Evolutionary conservation across 1,140 invertebrate genomes (phyloP), one percentile per base, ranked within the genome.

Genomic region (Zaprionus africanus): DNA sequence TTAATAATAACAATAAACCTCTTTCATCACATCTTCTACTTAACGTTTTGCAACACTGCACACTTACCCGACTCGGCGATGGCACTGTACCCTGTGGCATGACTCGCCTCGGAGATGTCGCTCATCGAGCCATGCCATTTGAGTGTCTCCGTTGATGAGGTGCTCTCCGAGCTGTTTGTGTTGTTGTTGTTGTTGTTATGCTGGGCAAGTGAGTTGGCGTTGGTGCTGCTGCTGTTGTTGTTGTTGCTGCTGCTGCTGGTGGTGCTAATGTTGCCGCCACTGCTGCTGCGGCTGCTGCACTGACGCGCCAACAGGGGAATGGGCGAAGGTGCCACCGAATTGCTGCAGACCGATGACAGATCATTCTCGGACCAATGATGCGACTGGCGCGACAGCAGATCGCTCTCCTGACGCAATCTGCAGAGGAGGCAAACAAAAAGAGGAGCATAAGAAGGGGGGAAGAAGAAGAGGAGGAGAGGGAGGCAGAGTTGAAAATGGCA

Each of bases 111-210:
- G 71, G 96, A 96, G 11, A 97, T 94, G 83, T 96, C 96, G 82
- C 96, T 96, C 93, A 96, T 95, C 6, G 96, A 96, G 26, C 96
- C 96, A 79, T 96, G 95, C 96, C 96, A 97, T 93, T 97, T 97
- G 1, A 97, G 93, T 7, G 96, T 97, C 84, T 97, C 97, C 78
- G 96, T 96, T 36, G 96, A 96, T 49, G 96, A 96, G 46, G 95
- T 96, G 90, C 95, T 95, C 34, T 95, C 95, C 28, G 95, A 95
- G 61, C 95, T 95, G 72, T 92, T 92, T 68, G 87, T 66, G 91
- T 94, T 19, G 38, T 77, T 82, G 22, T 22, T 22, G 22, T 22
- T 22, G 22, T 22, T 22, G 96, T 95, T 96, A 80, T 77, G 38
- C 17, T 77, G 53, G 31, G 31, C 31, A 34, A 34, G 31, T 34